A percentile compares a stretch with the other conserved stretches of the same genome.
Conservation (phyloP, 2,888 invertebrate genomes). For the Pasiphila rectangulata region DNA sequence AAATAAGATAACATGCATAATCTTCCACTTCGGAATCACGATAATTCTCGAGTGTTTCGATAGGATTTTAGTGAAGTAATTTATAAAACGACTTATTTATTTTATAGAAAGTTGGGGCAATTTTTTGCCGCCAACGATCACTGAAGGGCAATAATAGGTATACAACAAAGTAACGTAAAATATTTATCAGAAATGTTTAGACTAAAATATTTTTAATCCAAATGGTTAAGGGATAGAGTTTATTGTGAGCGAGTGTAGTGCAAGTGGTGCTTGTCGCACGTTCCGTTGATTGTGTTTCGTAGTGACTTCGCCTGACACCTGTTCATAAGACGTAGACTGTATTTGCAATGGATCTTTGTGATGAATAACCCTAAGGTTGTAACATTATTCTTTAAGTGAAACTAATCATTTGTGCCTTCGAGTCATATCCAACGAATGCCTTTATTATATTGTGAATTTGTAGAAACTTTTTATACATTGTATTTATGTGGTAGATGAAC, state of each 20-base stretch:
- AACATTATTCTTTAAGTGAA: conserved; percentile 49
- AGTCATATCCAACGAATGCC: conserved; percentile 77
- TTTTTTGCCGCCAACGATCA: conserved; percentile 49
- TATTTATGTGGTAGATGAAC: conserved; percentile 54
- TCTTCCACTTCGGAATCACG: conserved; percentile 56
- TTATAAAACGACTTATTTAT: conserved; percentile 59
- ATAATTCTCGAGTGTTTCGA: conserved; percentile 53
- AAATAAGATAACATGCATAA: conserved; percentile 73
- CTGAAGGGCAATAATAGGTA: conserved; percentile 76
- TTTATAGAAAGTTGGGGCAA: conserved; percentile 46
- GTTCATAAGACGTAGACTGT: conserved; percentile 34
- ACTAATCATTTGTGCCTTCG: conserved; percentile 70
- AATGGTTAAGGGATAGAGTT: conserved; percentile 62
- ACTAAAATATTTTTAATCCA: conserved; percentile 57
- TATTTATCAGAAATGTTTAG: conserved; percentile 61
- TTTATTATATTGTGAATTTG: conserved; percentile 64
- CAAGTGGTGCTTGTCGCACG: conserved; percentile 62
- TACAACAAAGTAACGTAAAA: conserved; percentile 68
- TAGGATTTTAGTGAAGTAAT: conserved; percentile 42
- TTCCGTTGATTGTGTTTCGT: conserved; percentile 41
- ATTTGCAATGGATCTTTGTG: conserved; percentile 50
- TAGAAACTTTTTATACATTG: conserved; percentile 68
- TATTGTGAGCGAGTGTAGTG: conserved; percentile 50
- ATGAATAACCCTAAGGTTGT: conserved; percentile 44
- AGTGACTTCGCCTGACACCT: conserved; percentile 29